Conservation (phyloP, 2,797 vertebrate species). For the Catharus ustulatus region DNA sequence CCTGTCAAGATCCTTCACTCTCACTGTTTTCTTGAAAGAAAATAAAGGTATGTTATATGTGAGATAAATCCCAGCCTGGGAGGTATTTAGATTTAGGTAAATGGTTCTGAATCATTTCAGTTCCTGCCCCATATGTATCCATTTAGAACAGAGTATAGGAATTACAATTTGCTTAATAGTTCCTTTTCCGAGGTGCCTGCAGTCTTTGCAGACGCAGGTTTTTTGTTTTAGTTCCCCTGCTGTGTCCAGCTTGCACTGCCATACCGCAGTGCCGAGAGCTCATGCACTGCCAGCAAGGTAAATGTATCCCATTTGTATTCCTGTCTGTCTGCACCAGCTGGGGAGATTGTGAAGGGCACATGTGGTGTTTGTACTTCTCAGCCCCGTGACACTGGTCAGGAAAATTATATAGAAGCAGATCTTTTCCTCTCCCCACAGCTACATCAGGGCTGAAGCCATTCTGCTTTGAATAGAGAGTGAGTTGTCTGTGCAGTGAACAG, state of each 20-base stretch:
- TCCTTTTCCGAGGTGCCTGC: background rate
- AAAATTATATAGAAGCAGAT: background rate
- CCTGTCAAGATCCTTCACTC: background rate
- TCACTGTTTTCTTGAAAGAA: background rate
- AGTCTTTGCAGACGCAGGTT: background rate
- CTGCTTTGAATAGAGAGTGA: background rate
- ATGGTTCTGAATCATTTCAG: background rate
- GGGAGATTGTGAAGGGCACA: background rate
- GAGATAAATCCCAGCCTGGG: background rate
- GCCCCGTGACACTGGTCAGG: rapidly evolving
- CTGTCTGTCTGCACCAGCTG: background rate
- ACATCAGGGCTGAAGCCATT: background rate
- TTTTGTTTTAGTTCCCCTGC: background rate
- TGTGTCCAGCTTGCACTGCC: background rate
- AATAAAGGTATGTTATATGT: background rate
- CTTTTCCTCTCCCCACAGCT: background rate
- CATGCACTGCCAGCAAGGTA: rapidly evolving
- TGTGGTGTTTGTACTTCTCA: background rate
- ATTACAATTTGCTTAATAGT: background rate
- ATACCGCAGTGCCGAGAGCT: background rate
- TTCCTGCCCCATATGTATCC: background rate
- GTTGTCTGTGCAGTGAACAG: background rate
- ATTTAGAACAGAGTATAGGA: background rate
- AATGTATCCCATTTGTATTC: background rate
- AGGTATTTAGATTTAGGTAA: background rate